Evolutionary conservation across 2,888 invertebrate genomes (phyloP), one percentile per base, ranked within the genome.

Genomic region (Drosophila nr. medialis): DNA sequence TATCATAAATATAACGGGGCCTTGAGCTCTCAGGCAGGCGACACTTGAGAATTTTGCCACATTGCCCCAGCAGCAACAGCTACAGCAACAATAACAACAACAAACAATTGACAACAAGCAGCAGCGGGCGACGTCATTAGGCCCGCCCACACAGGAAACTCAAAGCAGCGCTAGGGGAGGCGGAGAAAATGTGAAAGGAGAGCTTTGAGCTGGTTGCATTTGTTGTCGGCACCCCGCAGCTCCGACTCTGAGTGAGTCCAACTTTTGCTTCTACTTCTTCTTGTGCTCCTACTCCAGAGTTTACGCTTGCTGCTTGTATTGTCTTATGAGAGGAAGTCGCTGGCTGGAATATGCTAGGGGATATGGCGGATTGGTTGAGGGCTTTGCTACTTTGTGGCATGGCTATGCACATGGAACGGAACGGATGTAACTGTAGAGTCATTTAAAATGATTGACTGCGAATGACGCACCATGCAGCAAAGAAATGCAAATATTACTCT

Each of bases 1-100:
- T 87, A 86, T 81, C 80, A 88, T 86, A 88, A 86, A 86, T 86
- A 83, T 83, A 76, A 83, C 77, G 77, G 77, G 72, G 54, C 76
- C 76, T 68, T 68, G 42, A 50, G 63, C 62, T 56, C 50, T 45
- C 45, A 45, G 62, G 51, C 62, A 18, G 64, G 73, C 75, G 63
- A 72, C 81, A 86, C 85, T 86, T 86, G 81, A 86, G 86, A 88
- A 83, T 86, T 75, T 76, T 77, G 83, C 75, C 88, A 88, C 88
- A 86, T 88, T 88, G 83, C 81, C 74, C 80, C 85, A 66, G 58
- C 71, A 82, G 24, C 24, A 45, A 7, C 51, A 66, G 2, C 62
- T 30, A 6, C 54, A 63, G 36, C 64, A 64, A 24, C 63, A 66
- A 50, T 49, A 51, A 66, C 11, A 62, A 38, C 30, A 32, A 40